These are phyloP conservation scores for Nemotelus nigrinus DNA, from an alignment of 2,888 invertebrate genomes.

Conservation along the genomic window DNA sequence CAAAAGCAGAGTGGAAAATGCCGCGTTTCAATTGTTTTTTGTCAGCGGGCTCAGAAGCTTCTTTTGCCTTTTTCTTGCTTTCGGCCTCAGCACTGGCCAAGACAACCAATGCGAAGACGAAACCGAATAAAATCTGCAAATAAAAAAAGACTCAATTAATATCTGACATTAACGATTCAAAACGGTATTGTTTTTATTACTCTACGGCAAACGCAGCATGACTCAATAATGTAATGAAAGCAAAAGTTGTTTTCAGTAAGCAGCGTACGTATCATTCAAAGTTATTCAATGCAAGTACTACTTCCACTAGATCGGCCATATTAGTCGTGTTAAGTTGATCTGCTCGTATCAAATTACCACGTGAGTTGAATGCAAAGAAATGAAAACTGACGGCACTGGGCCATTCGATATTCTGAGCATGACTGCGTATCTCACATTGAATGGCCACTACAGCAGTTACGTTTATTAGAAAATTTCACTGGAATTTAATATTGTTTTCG, in stretches of 20 bases:
- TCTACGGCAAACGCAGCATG: not conserved
- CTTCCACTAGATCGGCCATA: too few relatives aligned
- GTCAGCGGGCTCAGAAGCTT: constrained; percentile 67
- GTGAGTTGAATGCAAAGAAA: constrained; percentile 6
- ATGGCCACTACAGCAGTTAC: not conserved
- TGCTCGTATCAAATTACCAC: not conserved
- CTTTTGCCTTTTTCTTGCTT: constrained; percentile 67
- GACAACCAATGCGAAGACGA: constrained; percentile 71
- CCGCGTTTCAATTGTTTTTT: constrained; percentile 84
- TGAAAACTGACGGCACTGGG: not conserved
- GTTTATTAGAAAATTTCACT: constrained; percentile 28
- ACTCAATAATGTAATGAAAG: not conserved
- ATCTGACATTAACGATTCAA: not conserved
- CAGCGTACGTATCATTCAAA: too few relatives aligned
- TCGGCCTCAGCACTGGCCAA: constrained; percentile 70
- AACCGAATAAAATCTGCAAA: constrained; percentile 62
- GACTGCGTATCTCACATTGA: constrained; percentile 11
- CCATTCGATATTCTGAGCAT: constrained; percentile 17
- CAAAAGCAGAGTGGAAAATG: constrained; percentile 65
- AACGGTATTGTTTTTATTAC: not conserved
- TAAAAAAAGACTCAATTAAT: constrained; percentile 33
- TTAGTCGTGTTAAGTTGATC: too few relatives aligned
- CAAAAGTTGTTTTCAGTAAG: too few relatives aligned
- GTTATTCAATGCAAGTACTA: too few relatives aligned
- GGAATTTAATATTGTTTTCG: constrained; percentile 25